Evolutionary conservation across 2,888 invertebrate species (phyloP).

Genomic region (Oasisia sp.): DNA sequence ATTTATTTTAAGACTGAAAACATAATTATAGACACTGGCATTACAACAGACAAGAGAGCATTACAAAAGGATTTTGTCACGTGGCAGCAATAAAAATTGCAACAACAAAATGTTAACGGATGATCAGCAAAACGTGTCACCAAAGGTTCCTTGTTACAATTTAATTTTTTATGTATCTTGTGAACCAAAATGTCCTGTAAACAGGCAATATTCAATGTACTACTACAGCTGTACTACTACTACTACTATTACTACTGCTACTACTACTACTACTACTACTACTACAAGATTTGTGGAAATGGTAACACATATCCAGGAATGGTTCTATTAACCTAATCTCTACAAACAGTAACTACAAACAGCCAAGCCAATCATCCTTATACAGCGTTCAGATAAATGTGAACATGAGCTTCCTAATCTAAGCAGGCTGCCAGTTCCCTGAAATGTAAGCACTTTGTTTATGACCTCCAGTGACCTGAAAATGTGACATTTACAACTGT

Average conservation of each 20-base stretch:
- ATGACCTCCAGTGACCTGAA: neutral
- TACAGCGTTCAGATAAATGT: neutral
- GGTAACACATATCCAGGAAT: neutral
- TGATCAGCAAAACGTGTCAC: neutral
- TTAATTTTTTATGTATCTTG: no score
- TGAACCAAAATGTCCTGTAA: neutral
- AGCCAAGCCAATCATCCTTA: neutral
- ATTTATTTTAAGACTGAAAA: no score
- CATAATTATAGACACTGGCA: no score
- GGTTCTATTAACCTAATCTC: neutral
- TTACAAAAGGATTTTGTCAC: neutral
- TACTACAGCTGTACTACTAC: no score
- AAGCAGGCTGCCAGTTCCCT: neutral
- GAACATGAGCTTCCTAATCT: neutral
- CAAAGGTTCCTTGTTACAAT: neutral
- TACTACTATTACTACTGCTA: no score
- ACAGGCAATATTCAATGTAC: neutral
- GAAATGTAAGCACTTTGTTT: slow-evolving; percentile 17
- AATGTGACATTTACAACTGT: neutral
- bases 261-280: no score
- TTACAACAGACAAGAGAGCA: neutral
- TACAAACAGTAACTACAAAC: neutral
- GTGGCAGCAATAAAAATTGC: neutral
- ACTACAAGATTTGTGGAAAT: no score
- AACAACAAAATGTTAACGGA: neutral